Base-by-base conservation (phyloP, 2,888 invertebrate genomes). In the Notodonta dromedarius region DNA sequence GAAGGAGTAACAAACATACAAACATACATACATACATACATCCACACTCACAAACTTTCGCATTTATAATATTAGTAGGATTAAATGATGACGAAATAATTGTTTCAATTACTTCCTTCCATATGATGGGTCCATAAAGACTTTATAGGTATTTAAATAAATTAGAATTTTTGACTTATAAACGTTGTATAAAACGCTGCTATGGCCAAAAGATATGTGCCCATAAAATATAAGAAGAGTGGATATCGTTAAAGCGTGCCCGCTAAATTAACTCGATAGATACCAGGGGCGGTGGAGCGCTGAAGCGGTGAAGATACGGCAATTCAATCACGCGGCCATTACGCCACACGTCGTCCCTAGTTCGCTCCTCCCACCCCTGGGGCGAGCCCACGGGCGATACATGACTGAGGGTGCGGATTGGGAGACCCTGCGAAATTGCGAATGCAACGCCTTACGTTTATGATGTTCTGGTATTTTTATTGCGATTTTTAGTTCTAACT, bases 321-420 rank as follows among this genome's bases (percentile, higher is more conserved):
- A 84, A 87, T 90, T 89, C 86, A 89, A 91, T 89, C 89, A 84
- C 81, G 81, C 78, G 80, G 78, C 85, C 82, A 87, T 88, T 88
- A 87, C 84, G 78, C 78, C 79, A 82, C 82, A 79, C 80, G 80
- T 77, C 77, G 74, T 77, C 77, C 77, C 76, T 77, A 74, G 76
- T 64, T 72, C 66, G 69, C 70, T 69, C 64, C 74, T 67, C 71
- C 71, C 66, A 62, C 68, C 24, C 39, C 54, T 39, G 13, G 13
- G 13, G 32, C 51, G 24, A 24, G 24, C 75, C 72, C 71, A 68
- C 60, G 70, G 69, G 66, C 59, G 65, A 68, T 68, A 71, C 69
- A 66, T 59, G 60, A 66, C 63, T 54, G 70, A 66, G 78, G 80
- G 80, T 66, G 61, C 59, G 60, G 64, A 69, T 61, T 63, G 67